Percentiles rank a stretch among this genome's conserved stretches.
Evolutionary conservation across 2,797 vertebrate genomes (phyloP).

Genomic region (Eutrigla gurnardus): DNA sequence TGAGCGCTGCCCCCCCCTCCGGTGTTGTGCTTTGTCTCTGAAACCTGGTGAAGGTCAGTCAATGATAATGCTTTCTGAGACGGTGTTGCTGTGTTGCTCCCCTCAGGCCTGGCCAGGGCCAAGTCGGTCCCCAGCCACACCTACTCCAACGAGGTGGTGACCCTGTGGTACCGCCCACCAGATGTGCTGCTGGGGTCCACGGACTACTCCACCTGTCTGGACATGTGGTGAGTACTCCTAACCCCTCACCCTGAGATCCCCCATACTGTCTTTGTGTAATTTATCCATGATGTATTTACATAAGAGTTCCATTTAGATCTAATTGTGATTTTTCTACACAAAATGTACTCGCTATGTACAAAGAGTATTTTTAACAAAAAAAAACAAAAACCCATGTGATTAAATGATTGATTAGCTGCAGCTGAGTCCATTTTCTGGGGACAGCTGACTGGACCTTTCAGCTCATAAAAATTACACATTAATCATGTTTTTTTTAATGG

Average conservation of each 20-base stretch:
- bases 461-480: background rate
- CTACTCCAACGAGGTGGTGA: conserved; percentile 98
- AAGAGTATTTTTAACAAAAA: no score
- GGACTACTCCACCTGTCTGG: conserved; percentile 98
- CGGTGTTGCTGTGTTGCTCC: conserved; percentile 30
- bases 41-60: conserved; percentile 40
- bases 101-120: conserved; percentile 92
- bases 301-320: conserved; percentile 1
- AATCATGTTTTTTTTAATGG: background rate
- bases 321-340: conserved; percentile 7
- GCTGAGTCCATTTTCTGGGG: background rate
- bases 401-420: background rate
- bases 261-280: background rate
- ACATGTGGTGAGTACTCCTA: conserved; percentile 93
- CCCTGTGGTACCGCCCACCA: conserved; percentile 96
- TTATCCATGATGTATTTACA: conserved; percentile 13
- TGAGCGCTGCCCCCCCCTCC: conserved; percentile 15
- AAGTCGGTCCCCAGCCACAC: conserved; percentile 98
- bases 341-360: conserved; percentile 8
- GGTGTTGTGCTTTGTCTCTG: conserved; percentile 18
- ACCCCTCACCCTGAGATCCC: conserved; percentile 9
- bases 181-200: conserved; percentile 97
- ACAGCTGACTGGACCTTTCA: background rate
- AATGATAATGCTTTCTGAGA: conserved; percentile 60
- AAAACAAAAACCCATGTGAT: no score